Evolutionary conservation across 2,888 invertebrate species (phyloP), one percentile per base, ranked within the genome.

Genomic region (Idaea dimidiata): DNA sequence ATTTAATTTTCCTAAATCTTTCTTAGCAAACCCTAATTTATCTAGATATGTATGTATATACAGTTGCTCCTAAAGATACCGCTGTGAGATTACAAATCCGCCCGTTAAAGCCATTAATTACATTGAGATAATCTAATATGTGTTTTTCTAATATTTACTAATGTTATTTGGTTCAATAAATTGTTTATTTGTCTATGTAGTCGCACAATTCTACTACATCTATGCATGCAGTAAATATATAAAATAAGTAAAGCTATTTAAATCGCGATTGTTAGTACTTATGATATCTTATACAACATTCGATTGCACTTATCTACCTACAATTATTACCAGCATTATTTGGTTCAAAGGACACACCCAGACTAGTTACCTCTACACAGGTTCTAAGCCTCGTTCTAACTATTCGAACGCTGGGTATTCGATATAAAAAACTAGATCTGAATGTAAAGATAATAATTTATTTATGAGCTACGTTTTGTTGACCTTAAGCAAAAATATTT

Each of bases 331-430:
- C 78, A 81, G 78, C 79, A 84, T 83, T 88, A 89, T 90, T 87
- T 87, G 87, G 90, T 89, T 82, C 88, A 86, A 77, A 78, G 83
- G 87, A 89, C 90, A 89, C 91, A 88, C 91, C 90, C 88, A 87
- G 81, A 87, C 87, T 88, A 84, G 90, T 89, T 90, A 89, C 84
- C 80, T 43, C 8, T 43, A 8, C 14, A 43, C 43, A 43, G 81
- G 81, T 82, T 85, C 83, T 79, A 79, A 85, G 90, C 88, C 77
- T 76, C 84, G 87, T 86, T 89, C 77, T 74, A 75, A 80, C 74
- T 60, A 69, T 66, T 75, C 62, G 69, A 73, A 70, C 65, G 66
- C 57, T 59, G 43, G 43, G 59, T 62, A 61, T 59, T 66, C 70
- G 63, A 57, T 69, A 62, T 61, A 59, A 71, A 69, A 62, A 72